phyloP scores from a whole-genome alignment of 2,113 vertebrate species.

The Lanius collurio region DNA sequence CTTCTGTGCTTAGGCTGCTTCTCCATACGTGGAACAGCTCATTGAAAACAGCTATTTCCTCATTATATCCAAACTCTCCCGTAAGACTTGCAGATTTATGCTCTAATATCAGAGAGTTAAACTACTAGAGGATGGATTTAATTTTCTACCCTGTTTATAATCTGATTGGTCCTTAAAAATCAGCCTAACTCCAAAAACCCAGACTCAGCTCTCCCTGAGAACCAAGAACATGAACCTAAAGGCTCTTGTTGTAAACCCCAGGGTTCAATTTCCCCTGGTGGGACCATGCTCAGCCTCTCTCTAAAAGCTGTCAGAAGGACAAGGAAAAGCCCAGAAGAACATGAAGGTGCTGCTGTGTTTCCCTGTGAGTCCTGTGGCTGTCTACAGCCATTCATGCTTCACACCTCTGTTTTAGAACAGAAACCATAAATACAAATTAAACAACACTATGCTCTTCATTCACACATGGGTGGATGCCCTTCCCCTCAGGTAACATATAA shows the following conservation, averaged over 20 bases:
- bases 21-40: background rate
- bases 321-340: background rate
- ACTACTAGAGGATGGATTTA: background rate
- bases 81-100: background rate
- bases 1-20: background rate
- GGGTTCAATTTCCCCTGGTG: background rate
- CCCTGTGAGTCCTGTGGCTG: background rate
- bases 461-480: background rate
- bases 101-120: background rate
- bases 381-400: background rate
- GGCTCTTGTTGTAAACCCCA: background rate
- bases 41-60: background rate
- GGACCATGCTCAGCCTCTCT: background rate
- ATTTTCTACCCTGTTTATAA: background rate
- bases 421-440: background rate
- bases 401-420: background rate
- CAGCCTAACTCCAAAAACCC: background rate
- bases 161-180: background rate
- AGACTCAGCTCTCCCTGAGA: background rate
- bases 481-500: slow-evolving; percentile 32
- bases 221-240: background rate
- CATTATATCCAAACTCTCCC: background rate
- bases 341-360: background rate
- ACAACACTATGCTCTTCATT: background rate
- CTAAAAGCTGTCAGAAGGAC: background rate